These are phyloP conservation scores for Thamnaconus septentrionalis DNA, from an alignment of 2,113 vertebrate species.

Conservation along the genomic window DNA sequence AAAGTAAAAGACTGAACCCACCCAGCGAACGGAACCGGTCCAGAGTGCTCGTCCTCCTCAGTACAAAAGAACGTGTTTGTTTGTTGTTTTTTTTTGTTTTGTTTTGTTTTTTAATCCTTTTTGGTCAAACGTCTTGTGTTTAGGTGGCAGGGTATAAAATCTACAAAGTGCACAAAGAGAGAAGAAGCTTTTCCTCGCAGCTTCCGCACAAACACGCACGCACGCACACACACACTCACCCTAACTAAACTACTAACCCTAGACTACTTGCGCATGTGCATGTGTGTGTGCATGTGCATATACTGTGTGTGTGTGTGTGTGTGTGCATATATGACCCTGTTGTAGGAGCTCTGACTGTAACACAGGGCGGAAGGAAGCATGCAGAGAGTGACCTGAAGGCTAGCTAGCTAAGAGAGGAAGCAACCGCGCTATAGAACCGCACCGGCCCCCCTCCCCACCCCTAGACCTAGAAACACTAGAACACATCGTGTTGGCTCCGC, in stretches of 20 bases:
- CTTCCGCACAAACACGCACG: conserved; percentile 55
- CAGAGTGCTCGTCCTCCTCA: conserved; percentile 60
- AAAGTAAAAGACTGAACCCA: conserved; percentile 44
- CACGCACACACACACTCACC: conserved; percentile 57
- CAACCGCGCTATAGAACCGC: conserved; percentile 23
- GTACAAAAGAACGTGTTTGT: conserved; percentile 57
- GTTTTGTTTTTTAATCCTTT: conserved; percentile 37
- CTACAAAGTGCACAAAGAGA: conserved; percentile 76
- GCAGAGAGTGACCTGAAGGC: conserved; percentile 75
- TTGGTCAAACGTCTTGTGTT: conserved; percentile 71
- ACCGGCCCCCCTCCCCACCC: conserved; percentile 2
- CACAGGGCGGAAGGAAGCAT: conserved; percentile 76
- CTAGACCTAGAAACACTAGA: conserved; percentile 60
- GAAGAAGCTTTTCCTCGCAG: conserved; percentile 59
- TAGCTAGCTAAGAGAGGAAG: conserved; percentile 74
- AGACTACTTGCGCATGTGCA: conserved; percentile 47
- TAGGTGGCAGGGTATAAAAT: conserved; percentile 74
- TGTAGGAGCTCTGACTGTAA: conserved; percentile 57
- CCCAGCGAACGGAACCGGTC: conserved; percentile 47
- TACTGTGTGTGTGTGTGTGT: conserved; percentile 19
- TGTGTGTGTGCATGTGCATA: conserved; percentile 14
- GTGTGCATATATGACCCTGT: conserved; percentile 70
- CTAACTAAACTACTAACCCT: conserved; percentile 51
- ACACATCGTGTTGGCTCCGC: conserved; percentile 54
- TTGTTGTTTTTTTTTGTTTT: no score